These are phyloP conservation scores for Athetis lepigone DNA, from an alignment of 2,888 invertebrate genomes.

Conservation along the genomic window DNA sequence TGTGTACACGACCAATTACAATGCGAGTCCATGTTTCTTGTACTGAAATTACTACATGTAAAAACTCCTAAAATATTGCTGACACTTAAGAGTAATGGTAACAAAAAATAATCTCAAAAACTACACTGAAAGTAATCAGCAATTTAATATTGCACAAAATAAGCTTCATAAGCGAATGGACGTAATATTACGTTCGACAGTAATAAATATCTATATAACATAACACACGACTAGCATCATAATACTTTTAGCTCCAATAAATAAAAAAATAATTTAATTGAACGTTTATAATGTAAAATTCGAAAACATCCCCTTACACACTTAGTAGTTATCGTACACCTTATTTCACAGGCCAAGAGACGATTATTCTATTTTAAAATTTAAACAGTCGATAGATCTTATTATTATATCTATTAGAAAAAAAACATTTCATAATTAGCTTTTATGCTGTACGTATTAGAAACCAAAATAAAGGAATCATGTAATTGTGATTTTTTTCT, in stretches of 20 bases:
- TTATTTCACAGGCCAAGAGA: constrained; percentile 80
- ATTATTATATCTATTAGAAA: constrained; percentile 30
- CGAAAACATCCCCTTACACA: constrained; percentile 66
- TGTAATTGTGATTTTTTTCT: no score
- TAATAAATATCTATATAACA: constrained; percentile 69
- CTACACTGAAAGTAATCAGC: constrained; percentile 45
- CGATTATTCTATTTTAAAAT: constrained; percentile 86
- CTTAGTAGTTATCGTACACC: constrained; percentile 68
- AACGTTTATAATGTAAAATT: constrained; percentile 62
- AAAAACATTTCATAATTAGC: constrained; percentile 29
- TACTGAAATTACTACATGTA: constrained; percentile 37
- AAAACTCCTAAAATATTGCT: constrained; percentile 48
- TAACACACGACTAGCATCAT: constrained; percentile 87
- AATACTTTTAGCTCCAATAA: constrained; percentile 81
- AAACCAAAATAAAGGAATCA: constrained; percentile 7
- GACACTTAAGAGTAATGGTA: constrained; percentile 48
- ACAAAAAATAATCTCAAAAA: constrained; percentile 56
- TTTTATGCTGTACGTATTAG: constrained; percentile 5
- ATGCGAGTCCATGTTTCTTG: constrained; percentile 14
- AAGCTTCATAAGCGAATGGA: constrained; percentile 84
- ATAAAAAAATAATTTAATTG: constrained; percentile 70
- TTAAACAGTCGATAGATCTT: constrained; percentile 56
- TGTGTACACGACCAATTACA: constrained; percentile 9
- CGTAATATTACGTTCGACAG: constrained; percentile 71
- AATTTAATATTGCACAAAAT: constrained; percentile 76